phyloP scores from a whole-genome alignment of 2,113 vertebrate genomes.

The Amazona guildingii region DNA sequence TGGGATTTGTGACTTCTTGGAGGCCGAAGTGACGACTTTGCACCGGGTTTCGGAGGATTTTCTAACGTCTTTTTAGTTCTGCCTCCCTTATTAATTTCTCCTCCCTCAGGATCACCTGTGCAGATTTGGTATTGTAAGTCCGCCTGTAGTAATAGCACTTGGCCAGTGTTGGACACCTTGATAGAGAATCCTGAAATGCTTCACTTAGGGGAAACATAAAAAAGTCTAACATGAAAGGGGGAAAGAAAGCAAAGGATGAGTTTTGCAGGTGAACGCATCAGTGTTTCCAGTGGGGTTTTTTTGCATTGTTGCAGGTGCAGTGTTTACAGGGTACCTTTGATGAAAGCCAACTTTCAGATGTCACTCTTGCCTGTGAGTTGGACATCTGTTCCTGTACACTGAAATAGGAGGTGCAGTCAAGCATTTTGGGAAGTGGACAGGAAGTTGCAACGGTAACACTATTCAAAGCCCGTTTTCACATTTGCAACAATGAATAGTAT shows the following conservation, averaged over 20 bases:
- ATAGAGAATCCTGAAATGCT: not conserved
- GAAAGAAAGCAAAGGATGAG: not conserved
- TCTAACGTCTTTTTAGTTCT: not conserved
- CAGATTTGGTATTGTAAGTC: not conserved
- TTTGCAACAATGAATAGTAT: not conserved
- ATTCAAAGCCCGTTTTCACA: not conserved
- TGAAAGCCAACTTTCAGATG: not conserved
- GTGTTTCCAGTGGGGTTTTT: not conserved
- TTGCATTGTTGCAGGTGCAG: not conserved
- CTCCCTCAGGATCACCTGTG: not conserved
- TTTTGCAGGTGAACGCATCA: not conserved
- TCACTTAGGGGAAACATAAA: not conserved
- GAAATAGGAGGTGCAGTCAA: not conserved
- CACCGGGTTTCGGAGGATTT: not conserved
- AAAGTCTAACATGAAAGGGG: not conserved
- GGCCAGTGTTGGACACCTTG: fast-evolving
- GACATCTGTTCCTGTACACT: not conserved
- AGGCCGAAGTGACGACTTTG: not conserved
- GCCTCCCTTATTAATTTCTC: not conserved
- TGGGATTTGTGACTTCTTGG: not conserved
- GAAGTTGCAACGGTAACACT: not conserved
- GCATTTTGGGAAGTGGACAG: not conserved
- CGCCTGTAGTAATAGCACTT: not conserved
- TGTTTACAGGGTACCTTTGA: not conserved
- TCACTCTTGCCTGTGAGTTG: not conserved